phyloP scores from a whole-genome alignment of 2,797 vertebrate species.

The Buceros bicornis region DNA sequence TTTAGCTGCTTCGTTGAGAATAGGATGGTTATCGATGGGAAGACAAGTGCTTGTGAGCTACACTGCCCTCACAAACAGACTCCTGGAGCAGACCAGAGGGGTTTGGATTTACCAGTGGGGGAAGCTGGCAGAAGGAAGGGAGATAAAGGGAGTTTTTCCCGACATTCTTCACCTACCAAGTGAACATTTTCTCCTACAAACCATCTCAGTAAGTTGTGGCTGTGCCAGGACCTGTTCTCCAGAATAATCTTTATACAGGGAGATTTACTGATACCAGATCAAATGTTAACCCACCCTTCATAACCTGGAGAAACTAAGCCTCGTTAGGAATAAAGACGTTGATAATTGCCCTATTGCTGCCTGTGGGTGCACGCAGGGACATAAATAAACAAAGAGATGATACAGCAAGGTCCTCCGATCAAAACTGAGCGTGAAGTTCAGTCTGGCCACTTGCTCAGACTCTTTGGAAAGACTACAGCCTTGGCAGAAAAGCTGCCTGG shows the following conservation, averaged over 20 bases:
- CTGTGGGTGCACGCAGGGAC: background rate
- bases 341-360: background rate
- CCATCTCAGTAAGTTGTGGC: background rate
- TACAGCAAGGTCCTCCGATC: background rate
- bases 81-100: background rate
- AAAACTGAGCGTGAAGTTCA: background rate
- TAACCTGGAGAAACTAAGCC: background rate
- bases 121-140: background rate
- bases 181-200: background rate
- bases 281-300: constrained; percentile 60
- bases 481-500: background rate
- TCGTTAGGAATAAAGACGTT: background rate
- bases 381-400: background rate
- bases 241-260: background rate
- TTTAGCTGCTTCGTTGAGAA: background rate
- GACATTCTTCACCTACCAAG: background rate
- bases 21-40: background rate
- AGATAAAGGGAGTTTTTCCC: background rate
- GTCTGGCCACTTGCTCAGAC: background rate
- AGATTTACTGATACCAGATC: constrained; percentile 19
- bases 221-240: background rate
- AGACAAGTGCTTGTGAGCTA: background rate
- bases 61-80: background rate
- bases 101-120: background rate
- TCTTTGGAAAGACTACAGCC: background rate